Percentiles rank a stretch among this genome's conserved stretches.
phyloP scores from a whole-genome alignment of 2,113 vertebrate genomes.

The Alouatta palliata region DNA sequence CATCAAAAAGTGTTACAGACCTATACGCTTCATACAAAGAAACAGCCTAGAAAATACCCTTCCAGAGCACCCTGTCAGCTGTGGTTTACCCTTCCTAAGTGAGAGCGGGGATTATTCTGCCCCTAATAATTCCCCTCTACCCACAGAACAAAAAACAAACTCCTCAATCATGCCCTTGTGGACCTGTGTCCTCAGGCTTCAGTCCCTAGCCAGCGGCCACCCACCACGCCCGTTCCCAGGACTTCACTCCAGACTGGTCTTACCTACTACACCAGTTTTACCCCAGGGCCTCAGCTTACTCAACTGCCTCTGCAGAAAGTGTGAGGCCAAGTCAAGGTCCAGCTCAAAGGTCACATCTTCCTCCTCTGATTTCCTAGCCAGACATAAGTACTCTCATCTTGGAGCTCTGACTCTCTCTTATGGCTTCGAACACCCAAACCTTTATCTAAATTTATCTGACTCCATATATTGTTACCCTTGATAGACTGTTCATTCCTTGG shows the following conservation, averaged over 20 bases:
- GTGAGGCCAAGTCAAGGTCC: neutral
- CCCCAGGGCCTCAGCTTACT: neutral
- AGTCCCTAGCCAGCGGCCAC: neutral
- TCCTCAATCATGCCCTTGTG: neutral
- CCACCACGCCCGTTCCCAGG: neutral
- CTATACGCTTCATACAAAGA: neutral
- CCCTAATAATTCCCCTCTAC: neutral
- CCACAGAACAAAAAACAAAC: neutral
- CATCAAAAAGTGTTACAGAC: neutral
- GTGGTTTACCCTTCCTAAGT: neutral
- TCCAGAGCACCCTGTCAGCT: neutral
- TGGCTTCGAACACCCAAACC: neutral
- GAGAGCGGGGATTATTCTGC: neutral
- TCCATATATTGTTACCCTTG: neutral
- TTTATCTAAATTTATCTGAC: neutral
- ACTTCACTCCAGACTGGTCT: neutral
- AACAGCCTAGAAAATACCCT: neutral
- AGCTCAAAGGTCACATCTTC: neutral
- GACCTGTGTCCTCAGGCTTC: neutral
- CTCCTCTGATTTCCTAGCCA: neutral
- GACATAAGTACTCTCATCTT: neutral
- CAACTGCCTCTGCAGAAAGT: neutral
- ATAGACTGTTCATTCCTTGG: neutral
- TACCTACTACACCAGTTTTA: neutral
- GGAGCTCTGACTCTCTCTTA: neutral